These are phyloP conservation scores for Drosophila bocqueti DNA, from an alignment of 1,140 invertebrate species.

Conservation along the genomic window DNA sequence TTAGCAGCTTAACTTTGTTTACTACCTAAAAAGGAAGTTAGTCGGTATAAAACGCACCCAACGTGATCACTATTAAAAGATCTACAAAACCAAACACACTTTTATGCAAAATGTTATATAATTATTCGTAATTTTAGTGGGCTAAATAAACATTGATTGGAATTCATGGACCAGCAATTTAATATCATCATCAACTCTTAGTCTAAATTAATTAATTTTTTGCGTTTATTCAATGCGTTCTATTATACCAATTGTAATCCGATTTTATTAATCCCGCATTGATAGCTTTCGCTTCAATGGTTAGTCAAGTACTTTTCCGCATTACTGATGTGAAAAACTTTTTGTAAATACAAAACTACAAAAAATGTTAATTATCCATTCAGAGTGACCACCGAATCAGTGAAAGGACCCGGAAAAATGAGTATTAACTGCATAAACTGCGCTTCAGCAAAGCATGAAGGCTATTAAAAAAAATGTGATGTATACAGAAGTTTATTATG, in stretches of 20 bases:
- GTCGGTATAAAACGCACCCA: no score
- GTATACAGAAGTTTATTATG: not conserved
- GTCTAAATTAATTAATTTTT: conserved; percentile 45
- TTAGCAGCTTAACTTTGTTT: not conserved
- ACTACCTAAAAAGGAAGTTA: not conserved
- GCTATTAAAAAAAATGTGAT: not conserved
- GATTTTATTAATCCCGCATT: conserved; percentile 44
- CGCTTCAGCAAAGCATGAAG: not conserved
- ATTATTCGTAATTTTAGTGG: not conserved
- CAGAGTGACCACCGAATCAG: conserved; percentile 10
- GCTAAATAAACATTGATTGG: not conserved
- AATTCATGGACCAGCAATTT: conserved; percentile 2
- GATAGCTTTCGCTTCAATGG: conserved; percentile 35
- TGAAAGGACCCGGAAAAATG: conserved; percentile 28
- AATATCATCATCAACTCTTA: conserved; percentile 20
- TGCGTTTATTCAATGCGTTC: not conserved
- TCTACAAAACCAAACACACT: no score
- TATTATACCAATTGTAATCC: conserved; percentile 40
- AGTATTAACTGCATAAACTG: conserved; percentile 6
- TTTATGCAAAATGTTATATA: not conserved
- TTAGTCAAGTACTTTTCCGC: conserved; percentile 37
- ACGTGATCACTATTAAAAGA: no score
- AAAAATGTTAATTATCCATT: conserved; percentile 35
- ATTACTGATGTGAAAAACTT: conserved; percentile 32
- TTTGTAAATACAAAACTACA: conserved; percentile 7